phyloP scores from a whole-genome alignment of 2,797 vertebrate species.

The Chlorospingus flavigularis region DNA sequence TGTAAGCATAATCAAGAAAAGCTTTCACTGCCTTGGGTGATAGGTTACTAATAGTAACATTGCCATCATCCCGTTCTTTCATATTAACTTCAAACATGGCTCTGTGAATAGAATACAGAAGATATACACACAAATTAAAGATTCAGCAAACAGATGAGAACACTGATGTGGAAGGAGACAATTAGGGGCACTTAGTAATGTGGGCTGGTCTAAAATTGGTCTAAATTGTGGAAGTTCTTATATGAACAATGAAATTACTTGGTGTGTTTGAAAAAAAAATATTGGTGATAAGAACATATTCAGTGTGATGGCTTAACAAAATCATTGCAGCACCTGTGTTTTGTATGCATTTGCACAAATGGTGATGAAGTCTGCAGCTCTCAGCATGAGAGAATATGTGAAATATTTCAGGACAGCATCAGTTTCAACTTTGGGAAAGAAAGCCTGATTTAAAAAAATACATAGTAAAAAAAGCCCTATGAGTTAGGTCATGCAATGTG shows the following conservation, averaged over 20 bases:
- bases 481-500: background rate
- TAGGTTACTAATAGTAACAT: slow-evolving; percentile 89
- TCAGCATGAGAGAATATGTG: background rate
- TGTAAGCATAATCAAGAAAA: slow-evolving; percentile 96
- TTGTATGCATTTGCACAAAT: background rate
- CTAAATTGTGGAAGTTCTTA: background rate
- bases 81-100: slow-evolving; percentile 98
- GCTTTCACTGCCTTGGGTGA: slow-evolving; percentile 82
- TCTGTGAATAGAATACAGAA: slow-evolving; percentile 78
- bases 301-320: background rate
- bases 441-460: background rate
- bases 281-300: background rate
- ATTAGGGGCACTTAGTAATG: background rate
- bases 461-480: background rate
- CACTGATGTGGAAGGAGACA: background rate
- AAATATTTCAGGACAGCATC: background rate
- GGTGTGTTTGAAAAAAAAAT: background rate
- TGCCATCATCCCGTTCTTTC: slow-evolving; percentile 90
- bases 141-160: background rate
- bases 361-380: background rate
- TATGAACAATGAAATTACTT: background rate
- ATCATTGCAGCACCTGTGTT: background rate
- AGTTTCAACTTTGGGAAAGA: background rate
- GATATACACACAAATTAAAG: slow-evolving; percentile 52
- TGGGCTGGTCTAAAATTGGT: background rate